phyloP scores from a whole-genome alignment of 2,113 vertebrate genomes.

The Myxocyprinus asiaticus region DNA sequence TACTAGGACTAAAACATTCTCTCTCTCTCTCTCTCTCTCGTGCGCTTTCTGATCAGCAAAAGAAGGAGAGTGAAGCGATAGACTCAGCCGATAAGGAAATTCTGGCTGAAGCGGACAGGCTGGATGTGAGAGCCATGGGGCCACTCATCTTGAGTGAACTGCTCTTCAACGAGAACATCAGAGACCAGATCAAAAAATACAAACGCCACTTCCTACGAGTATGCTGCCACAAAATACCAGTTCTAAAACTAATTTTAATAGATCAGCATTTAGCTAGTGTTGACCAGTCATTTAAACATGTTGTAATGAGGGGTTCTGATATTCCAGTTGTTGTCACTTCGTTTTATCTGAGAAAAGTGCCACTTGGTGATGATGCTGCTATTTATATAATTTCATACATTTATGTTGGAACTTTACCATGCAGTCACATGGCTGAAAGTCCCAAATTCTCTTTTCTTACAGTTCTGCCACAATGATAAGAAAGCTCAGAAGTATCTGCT shows the following conservation, averaged over 20 bases:
- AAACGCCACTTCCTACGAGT: conserved; percentile 95
- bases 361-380: too few relatives aligned
- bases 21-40: background rate
- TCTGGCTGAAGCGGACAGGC: conserved; percentile 93
- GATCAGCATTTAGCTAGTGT: too few relatives aligned
- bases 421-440: background rate
- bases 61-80: conserved; percentile 90
- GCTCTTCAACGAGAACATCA: conserved; percentile 92
- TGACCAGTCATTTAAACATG: too few relatives aligned
- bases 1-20: background rate
- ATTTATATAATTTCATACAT: background rate
- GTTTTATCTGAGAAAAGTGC: too few relatives aligned
- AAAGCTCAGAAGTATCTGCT: conserved; percentile 95
- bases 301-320: too few relatives aligned
- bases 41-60: conserved; percentile 75
- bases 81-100: conserved; percentile 92
- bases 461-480: conserved; percentile 99
- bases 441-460: background rate
- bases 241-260: background rate
- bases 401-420: too few relatives aligned
- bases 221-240: conserved; percentile 57
- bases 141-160: conserved; percentile 96
- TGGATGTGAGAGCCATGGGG: conserved; percentile 97
- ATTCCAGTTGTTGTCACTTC: too few relatives aligned
- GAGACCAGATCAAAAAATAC: conserved; percentile 96